phyloP scores from a whole-genome alignment of 2,113 vertebrate species.

The Oreocharis arfaki region DNA sequence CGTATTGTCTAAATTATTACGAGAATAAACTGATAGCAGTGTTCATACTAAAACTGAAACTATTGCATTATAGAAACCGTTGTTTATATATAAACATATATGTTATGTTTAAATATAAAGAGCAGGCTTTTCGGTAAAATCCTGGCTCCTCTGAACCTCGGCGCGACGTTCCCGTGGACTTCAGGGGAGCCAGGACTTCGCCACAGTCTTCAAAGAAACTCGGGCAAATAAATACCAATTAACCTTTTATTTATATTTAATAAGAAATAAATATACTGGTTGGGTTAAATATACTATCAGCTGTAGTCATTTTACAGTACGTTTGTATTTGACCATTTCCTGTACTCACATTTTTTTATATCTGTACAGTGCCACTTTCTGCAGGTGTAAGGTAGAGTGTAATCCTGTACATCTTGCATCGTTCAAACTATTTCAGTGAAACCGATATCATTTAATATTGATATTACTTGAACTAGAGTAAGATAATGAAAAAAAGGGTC shows the following conservation, averaged over 20 bases:
- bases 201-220: slow-evolving; percentile 40
- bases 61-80: neutral
- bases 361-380: slow-evolving; percentile 80
- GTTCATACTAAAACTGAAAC: slow-evolving; percentile 46
- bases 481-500: slow-evolving; percentile 76
- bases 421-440: slow-evolving; percentile 72
- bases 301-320: slow-evolving; percentile 74
- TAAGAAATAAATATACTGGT: neutral
- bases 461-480: slow-evolving; percentile 85
- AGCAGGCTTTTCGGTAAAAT: neutral
- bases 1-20: slow-evolving; percentile 42
- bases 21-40: slow-evolving; percentile 40
- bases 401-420: slow-evolving; percentile 75
- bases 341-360: slow-evolving; percentile 78
- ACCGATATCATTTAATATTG: slow-evolving; percentile 74
- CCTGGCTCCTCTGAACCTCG: neutral
- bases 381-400: slow-evolving; percentile 74
- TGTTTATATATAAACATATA: no score
- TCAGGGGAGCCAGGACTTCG: neutral
- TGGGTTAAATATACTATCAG: slow-evolving; percentile 61
- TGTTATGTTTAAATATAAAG: no score
- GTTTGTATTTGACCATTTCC: slow-evolving; percentile 77
- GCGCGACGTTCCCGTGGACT: neutral
- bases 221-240: slow-evolving; percentile 37
- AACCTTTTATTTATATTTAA: slow-evolving; percentile 59